phyloP scores from a whole-genome alignment of 2,797 vertebrate species.

The Varecia variegata region DNA sequence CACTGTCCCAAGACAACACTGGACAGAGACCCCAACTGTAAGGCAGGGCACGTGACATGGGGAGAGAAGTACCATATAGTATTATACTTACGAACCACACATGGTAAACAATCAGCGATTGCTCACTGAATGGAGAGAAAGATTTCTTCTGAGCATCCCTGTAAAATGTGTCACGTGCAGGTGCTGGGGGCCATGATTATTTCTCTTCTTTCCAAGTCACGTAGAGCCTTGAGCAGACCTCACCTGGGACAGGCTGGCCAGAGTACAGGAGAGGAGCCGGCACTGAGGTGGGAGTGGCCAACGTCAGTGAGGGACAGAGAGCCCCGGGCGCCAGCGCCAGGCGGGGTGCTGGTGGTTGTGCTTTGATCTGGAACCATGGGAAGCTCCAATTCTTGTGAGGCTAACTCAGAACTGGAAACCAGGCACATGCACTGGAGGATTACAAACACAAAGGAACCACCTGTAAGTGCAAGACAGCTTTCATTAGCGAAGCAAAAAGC shows the following conservation, averaged over 20 bases:
- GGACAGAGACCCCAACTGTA: neutral
- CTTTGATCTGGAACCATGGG: neutral
- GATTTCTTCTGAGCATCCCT: neutral
- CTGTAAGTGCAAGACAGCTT: neutral
- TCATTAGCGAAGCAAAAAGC: neutral
- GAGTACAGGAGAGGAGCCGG: neutral
- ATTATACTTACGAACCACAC: too few species aligned
- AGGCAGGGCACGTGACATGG: fast-evolving
- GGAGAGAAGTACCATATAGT: neutral
- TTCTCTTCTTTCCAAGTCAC: neutral
- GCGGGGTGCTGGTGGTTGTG: neutral
- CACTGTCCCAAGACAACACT: neutral
- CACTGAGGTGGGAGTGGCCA: too few species aligned
- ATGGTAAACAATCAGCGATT: neutral
- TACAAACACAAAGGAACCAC: neutral
- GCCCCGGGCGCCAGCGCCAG: fast-evolving
- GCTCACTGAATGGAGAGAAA: neutral
- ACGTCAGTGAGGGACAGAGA: neutral
- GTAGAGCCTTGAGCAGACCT: neutral
- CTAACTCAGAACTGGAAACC: neutral
- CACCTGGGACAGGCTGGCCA: neutral
- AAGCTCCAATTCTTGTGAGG: neutral
- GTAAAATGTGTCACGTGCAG: neutral
- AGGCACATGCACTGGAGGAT: neutral
- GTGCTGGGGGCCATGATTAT: neutral